Percentiles rank a stretch among this genome's conserved stretches.
Evolutionary conservation across 2,797 vertebrate genomes (phyloP).

Genomic region (Lepilemur ruficaudatus): DNA sequence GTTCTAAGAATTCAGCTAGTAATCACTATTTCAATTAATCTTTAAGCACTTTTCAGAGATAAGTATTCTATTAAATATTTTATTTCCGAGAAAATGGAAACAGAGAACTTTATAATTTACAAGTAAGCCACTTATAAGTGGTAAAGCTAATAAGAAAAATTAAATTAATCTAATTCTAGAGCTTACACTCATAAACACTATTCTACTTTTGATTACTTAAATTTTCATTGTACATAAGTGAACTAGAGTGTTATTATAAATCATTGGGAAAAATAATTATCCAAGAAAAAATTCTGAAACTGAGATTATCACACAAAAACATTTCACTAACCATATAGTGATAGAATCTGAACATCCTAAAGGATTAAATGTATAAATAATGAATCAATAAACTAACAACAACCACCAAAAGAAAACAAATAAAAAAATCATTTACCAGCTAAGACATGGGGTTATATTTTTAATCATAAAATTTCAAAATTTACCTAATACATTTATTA

Average conservation of each 20-base stretch:
- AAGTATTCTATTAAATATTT: neutral
- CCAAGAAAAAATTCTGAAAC: neutral
- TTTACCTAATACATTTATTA: neutral
- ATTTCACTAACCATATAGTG: neutral
- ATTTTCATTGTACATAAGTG: neutral
- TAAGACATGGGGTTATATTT: neutral
- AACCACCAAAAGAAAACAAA: neutral
- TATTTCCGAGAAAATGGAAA: neutral
- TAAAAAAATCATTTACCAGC: neutral
- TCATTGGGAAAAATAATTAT: neutral
- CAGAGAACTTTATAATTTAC: neutral
- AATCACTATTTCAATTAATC: neutral
- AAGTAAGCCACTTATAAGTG: neutral
- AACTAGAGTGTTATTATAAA: neutral
- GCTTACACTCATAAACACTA: neutral
- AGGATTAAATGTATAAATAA: neutral
- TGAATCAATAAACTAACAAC: neutral
- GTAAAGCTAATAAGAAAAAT: neutral
- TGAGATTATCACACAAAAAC: neutral
- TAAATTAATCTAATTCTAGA: neutral
- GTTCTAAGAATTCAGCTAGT: neutral
- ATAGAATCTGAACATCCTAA: neutral
- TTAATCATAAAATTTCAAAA: neutral
- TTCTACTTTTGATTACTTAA: neutral
- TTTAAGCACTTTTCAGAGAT: neutral